Conservation (phyloP, 1,140 invertebrate genomes). For the Watersipora subatra region DNA sequence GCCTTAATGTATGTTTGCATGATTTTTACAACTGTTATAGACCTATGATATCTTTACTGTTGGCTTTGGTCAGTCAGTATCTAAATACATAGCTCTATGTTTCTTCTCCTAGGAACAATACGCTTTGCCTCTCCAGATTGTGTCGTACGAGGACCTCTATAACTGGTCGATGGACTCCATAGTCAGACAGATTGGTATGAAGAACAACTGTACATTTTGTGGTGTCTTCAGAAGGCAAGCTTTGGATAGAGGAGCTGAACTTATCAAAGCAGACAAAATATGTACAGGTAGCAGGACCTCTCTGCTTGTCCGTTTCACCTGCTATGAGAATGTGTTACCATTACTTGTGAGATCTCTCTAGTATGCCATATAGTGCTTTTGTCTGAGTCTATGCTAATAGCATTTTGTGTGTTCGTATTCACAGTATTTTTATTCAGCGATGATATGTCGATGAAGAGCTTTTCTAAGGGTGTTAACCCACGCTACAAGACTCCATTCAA, state of each 20-base stretch:
- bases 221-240: constrained; percentile 92
- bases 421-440: no score
- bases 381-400: neutral
- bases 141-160: constrained; percentile 96
- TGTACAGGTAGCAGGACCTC: constrained; percentile 63
- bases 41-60: neutral
- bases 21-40: no score
- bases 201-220: constrained; percentile 99
- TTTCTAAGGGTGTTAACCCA: no score
- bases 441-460: no score
- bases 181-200: constrained; percentile 79
- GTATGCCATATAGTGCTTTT: neutral
- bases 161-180: constrained; percentile 99
- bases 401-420: no score
- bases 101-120: constrained; percentile 77
- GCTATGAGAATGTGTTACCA: constrained; percentile 4
- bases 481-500: no score
- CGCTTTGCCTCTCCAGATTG: constrained; percentile 79
- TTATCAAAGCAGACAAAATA: constrained; percentile 77
- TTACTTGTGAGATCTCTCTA: neutral
- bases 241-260: constrained; percentile 75
- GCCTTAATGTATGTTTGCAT: neutral
- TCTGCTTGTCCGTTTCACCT: no score
- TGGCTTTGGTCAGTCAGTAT: no score
- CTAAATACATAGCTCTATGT: no score